phyloP scores from a whole-genome alignment of 30 jellyfish, hydroid and myxozoan genomes.

The Phacellophora camtschatica region DNA sequence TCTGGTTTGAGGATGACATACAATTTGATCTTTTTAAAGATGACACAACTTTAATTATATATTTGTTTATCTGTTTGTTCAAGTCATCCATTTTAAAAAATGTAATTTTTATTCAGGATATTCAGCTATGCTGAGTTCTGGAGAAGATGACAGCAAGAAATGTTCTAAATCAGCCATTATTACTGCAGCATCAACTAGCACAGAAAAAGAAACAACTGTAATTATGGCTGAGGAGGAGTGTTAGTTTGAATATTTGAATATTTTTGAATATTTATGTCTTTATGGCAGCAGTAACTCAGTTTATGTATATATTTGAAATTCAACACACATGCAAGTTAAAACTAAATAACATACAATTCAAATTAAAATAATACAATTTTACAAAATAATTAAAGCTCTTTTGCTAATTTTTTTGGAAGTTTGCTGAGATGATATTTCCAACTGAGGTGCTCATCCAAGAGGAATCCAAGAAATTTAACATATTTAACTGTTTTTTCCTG shows the following conservation, averaged over 20 bases:
- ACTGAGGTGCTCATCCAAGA: no score
- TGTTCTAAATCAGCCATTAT: slow-evolving; percentile 91
- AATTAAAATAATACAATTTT: background rate
- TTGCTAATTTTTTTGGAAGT: no score
- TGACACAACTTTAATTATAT: no score
- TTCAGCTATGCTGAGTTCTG: background rate
- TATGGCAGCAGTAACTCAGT: background rate
- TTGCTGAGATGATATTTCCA: no score
- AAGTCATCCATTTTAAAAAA: no score
- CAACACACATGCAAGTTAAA: no score
- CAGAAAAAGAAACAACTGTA: slow-evolving; percentile 79
- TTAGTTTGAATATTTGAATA: background rate
- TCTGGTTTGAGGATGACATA: no score
- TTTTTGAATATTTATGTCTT: background rate
- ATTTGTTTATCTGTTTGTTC: no score
- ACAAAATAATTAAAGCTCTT: no score
- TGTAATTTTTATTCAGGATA: no score
- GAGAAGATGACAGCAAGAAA: slow-evolving; percentile 7
- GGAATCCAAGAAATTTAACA: background rate
- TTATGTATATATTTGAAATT: no score
- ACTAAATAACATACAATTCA: background rate
- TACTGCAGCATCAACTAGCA: slow-evolving; percentile 63
- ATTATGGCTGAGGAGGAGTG: slow-evolving; percentile 94
- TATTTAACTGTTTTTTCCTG: background rate
- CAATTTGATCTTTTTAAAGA: no score